phyloP scores from a whole-genome alignment of 2,113 vertebrate genomes.

The Sclerurus mexicanus region DNA sequence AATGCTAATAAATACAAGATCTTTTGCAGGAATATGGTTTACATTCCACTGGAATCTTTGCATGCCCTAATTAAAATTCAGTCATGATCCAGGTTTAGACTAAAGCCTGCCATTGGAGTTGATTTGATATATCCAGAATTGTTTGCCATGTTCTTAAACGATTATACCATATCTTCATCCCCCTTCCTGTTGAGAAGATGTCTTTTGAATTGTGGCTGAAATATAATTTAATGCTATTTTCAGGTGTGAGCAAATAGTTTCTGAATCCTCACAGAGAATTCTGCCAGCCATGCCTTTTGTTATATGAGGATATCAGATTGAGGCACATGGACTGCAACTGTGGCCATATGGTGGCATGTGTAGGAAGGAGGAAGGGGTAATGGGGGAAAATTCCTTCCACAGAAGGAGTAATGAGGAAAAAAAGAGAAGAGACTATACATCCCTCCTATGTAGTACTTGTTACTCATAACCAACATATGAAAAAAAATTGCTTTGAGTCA shows the following conservation, averaged over 20 bases:
- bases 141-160: neutral
- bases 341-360: neutral
- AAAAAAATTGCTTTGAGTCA: neutral
- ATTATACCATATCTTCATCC: neutral
- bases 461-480: neutral
- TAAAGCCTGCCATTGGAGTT: neutral
- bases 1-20: neutral
- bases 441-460: neutral
- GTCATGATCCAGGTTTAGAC: neutral
- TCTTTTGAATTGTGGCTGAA: neutral
- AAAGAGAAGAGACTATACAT: neutral
- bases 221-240: neutral
- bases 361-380: neutral
- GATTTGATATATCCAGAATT: neutral
- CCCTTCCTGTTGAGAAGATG: neutral
- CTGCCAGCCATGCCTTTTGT: neutral
- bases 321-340: neutral
- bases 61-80: neutral
- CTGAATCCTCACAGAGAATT: neutral
- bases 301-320: neutral
- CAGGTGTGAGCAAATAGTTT: neutral
- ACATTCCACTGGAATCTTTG: neutral
- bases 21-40: neutral
- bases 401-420: neutral
- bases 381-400: neutral